Evolutionary conservation across 2,113 vertebrate species (phyloP), one percentile per base, ranked within the genome.

Genomic region (Sapayoa aenigma): DNA sequence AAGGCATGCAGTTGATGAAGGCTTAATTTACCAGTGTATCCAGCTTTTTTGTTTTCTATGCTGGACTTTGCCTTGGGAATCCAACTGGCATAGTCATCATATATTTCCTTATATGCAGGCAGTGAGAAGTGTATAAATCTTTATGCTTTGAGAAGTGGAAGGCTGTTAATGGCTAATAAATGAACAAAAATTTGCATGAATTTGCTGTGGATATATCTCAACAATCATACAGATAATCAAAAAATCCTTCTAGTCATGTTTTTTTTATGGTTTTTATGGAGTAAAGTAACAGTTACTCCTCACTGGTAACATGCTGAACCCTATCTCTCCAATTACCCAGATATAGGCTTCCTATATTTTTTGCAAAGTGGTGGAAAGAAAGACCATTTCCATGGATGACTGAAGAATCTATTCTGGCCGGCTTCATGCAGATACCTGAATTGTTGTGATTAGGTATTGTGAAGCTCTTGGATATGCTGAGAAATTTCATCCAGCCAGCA

Each of bases 231-330:
- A 80, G 23, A 46, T 69, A 88, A 86, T 28, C 28, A 87, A 60
- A 6, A 89, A 93, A 71, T 59, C 27, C 9, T 88, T 79, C 67
- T 55, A 80, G 30, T 62, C 25, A 79, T 13, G 27, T 14, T 41
- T 63, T 30, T 30, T 20, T 44, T 12, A 19, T 39, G 30, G 13
- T 10, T 50, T 28, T 89, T 55, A 46, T 18, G 15, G 15, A 50
- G 19, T 62, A 53, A 82, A 74, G 8, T 60, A 89, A 47, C 4
- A 4, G 1, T 72, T 42, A 49, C 8, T 73, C 25, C 30, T 58
- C 0, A 1, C 9, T 82, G 50, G 11, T 33, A 42, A 37, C 0
- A 4, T 47, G 8, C 18, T 24, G 23, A 60, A 31, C n/a, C n/a
- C n/a, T n/a, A n/a, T 1, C 18, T 5, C 14, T 55, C 41, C 16